These are phyloP conservation scores for Leucania comma DNA, from an alignment of 2,888 invertebrate species.

Conservation along the genomic window DNA sequence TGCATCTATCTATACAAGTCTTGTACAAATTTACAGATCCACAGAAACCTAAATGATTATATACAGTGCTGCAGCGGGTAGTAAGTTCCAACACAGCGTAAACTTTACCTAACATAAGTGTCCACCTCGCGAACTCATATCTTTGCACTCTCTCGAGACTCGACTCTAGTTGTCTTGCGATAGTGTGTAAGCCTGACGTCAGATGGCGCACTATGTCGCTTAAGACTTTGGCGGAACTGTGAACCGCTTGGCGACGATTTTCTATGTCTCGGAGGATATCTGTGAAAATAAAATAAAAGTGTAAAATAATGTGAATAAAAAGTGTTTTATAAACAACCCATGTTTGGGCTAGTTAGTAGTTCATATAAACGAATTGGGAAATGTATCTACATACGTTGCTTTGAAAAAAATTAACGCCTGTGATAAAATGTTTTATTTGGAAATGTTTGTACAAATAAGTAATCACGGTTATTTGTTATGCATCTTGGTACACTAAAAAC, in stretches of 20 bases:
- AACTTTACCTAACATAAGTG: constrained; percentile 90
- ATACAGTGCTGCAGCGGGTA: not conserved
- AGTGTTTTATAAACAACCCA: too few species aligned
- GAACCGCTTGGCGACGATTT: constrained; percentile 89
- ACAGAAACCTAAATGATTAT: not conserved
- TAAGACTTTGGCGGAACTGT: constrained; percentile 90
- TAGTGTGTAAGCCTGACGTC: constrained; percentile 81
- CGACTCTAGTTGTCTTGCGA: constrained; percentile 81
- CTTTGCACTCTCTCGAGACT: constrained; percentile 87
- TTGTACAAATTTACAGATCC: not conserved
- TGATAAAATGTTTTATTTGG: too few species aligned
- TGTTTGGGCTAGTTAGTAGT: too few species aligned
- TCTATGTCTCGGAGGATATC: constrained; percentile 91
- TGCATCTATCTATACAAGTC: not conserved
- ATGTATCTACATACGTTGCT: too few species aligned
- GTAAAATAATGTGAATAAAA: too few species aligned
- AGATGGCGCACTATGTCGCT: constrained; percentile 91
- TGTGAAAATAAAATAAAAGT: constrained; percentile 68
- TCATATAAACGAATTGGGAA: too few species aligned
- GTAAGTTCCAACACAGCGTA: constrained; percentile 23
- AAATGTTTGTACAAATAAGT: too few species aligned
- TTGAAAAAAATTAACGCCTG: too few species aligned
- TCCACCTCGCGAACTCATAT: constrained; percentile 92
- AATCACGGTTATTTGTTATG: too few species aligned
- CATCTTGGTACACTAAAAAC: not conserved